Conservation (phyloP, 2,888 invertebrate species). For the Tachina lurida region DNA sequence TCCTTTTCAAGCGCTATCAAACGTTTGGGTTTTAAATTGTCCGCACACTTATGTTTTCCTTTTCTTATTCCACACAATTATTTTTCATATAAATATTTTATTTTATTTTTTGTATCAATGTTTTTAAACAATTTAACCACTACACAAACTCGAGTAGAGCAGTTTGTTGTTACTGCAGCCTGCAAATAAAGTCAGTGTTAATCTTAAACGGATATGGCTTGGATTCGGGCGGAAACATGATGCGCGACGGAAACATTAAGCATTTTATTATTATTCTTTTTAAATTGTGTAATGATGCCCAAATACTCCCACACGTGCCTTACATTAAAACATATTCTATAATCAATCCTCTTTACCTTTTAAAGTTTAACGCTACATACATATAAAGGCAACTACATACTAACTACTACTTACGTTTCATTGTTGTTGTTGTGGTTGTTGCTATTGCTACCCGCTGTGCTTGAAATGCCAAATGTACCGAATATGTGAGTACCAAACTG, state of each 20-base stretch:
- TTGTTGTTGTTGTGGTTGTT: conserved; percentile 40
- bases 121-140: conserved; percentile 63
- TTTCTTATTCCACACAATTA: not conserved
- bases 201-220: conserved; percentile 65
- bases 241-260: conserved; percentile 81
- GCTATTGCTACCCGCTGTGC: conserved; percentile 49
- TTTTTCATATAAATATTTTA: conserved; percentile 9
- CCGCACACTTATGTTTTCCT: conserved; percentile 47
- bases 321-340: conserved; percentile 53
- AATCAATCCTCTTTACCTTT: conserved; percentile 33
- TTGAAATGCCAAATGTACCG: conserved; percentile 84
- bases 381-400: too few species aligned
- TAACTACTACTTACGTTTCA: conserved; percentile 63
- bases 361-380: not conserved
- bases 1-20: conserved; percentile 8
- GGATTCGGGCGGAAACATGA: conserved; percentile 77
- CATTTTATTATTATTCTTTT: conserved; percentile 54
- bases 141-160: conserved; percentile 30
- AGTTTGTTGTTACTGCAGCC: not conserved
- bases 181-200: conserved; percentile 65
- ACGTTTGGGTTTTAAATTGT: conserved; percentile 42
- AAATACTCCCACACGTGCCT: conserved; percentile 63
- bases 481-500: conserved; percentile 87
- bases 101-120: conserved; percentile 57
- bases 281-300: conserved; percentile 65